Percentiles rank a stretch among this genome's conserved stretches.
Evolutionary conservation across 2,113 vertebrate species (phyloP).

Genomic region (Plecturocebus donacophilus): DNA sequence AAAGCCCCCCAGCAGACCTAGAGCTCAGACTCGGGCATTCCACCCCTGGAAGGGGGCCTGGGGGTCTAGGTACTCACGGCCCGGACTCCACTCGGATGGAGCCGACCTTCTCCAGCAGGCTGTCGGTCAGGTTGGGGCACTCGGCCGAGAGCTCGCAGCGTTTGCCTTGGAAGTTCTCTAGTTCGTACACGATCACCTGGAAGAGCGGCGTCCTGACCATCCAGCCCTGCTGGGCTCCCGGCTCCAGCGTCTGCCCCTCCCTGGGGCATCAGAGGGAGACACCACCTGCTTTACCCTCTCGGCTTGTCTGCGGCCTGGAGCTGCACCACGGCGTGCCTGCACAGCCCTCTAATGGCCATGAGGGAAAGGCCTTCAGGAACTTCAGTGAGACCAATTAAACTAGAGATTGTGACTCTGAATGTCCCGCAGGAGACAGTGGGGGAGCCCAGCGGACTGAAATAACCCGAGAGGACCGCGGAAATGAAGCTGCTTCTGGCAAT

Average conservation of each 20-base stretch:
- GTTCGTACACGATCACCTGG: slow-evolving; percentile 85
- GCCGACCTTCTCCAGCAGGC: slow-evolving; percentile 91
- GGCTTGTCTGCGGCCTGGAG: not conserved
- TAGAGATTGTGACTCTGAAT: accelerated
- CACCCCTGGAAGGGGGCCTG: not conserved
- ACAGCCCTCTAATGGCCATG: not conserved
- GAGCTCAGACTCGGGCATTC: not conserved
- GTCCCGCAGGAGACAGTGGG: accelerated
- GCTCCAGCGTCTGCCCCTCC: not conserved
- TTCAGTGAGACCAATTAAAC: not conserved
- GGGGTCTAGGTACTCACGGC: slow-evolving; percentile 85
- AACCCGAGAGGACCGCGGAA: not conserved
- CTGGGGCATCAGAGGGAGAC: not conserved
- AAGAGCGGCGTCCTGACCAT: not conserved
- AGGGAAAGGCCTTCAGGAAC: not conserved
- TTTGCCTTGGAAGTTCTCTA: slow-evolving; percentile 93
- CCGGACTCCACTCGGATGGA: slow-evolving; percentile 93
- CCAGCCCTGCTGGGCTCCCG: accelerated
- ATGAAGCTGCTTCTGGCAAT: not conserved
- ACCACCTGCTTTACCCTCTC: no score
- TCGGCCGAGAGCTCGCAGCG: slow-evolving; percentile 89
- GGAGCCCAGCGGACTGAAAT: not conserved
- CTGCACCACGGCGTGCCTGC: not conserved
- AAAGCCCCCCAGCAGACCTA: no score
- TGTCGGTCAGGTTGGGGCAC: slow-evolving; percentile 88